Base-by-base conservation (phyloP, 2,888 invertebrate genomes). In the Peribatodes rhomboidaria region DNA sequence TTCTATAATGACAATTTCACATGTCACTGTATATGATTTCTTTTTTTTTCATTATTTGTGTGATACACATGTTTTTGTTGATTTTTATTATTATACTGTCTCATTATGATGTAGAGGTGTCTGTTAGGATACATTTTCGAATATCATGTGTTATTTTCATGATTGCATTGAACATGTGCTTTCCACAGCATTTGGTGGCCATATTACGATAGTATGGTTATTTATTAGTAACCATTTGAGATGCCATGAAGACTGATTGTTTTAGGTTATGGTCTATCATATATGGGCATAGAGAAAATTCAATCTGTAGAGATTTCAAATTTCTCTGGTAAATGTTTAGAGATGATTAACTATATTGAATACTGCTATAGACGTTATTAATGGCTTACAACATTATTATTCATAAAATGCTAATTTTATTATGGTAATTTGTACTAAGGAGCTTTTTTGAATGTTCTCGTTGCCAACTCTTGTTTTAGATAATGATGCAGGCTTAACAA, bases 181-280 rank as follows among this genome's bases (percentile, higher is more conserved):
- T 62, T 68, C 63, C 68, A 67, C 68, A 71, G 68, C 55, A 42
- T 53, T 54, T 62, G 39, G 14, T 33, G 50, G 52, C 22, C 16
- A 18, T 27, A 27, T 27, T 27, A 27, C 2, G 27, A 2, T 6
- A 27, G 2, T 27, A 27, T 27, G 27, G 27, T 27, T 27, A 27
- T 27, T n/a, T 27, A 7, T 13, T 37, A 7, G 27, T 50, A 2
- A 53, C 18, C 13, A 2, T 22, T 27, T 37, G 52, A n/a, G 4
- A 2, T 46, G 13, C 31, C 7, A n/a, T 44, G 46, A 18, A 4
- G 10, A 18, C 22, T 39, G 31, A 50, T 22, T 41, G 20, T 31
- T n/a, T 46, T 56, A 33, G 47, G 27, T 53, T 61, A 53, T 56
- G 31, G 42, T 52, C 22, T 35, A 14, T n/a, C n/a, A n/a, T n/a